Evolutionary conservation across 1,140 invertebrate genomes (phyloP), one percentile per base, ranked within the genome.

Genomic region (Uloborus diversus): DNA sequence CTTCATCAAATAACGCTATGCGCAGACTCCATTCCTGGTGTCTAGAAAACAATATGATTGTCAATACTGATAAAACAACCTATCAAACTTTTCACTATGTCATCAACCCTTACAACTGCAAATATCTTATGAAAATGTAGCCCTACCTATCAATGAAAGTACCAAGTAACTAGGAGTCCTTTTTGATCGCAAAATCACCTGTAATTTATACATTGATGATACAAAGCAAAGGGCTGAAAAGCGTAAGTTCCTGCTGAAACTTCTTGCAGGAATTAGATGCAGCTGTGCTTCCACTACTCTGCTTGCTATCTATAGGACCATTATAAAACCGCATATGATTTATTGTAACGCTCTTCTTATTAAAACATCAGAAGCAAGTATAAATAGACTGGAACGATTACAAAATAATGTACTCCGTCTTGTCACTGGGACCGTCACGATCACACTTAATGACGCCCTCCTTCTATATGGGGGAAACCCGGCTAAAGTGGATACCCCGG

Each of bases 11-110:
- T 28, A 32, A 20, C 5, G 57, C 57, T 28, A 61, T 61, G 57
- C 17, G 9, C 4, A 61, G n/a, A 35, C 57, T 61, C 5, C 9
- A 61, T 1, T 30, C 25, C 30, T 61, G 57, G 57, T 61, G 57
- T 5, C 14, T 27, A 7, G 57, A 61, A 69, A 53, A 51, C 49
- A 69, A 53, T 56, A 69, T 69, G 49, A 56, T 53, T 53, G 30
- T 61, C 20, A 69, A 69, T 23, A 32, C 42, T n/a, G 3, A 69
- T 2, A 69, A 69, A 69, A 53, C 25, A 32, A n/a, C 20, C 11
- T 53, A 56, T 53, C 1, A 69, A 28, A 53, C 65, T 69, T 53
- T n/a, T 69, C 61, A 20, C 27, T 66, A 23, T 66, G n/a, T n/a
- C 23, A 51, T 4, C 25, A 51, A n/a, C 14, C 7, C n/a, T 49